Evolutionary conservation across 2,888 invertebrate genomes (phyloP), one percentile per base, ranked within the genome.

Genomic region (Helleia helle): DNA sequence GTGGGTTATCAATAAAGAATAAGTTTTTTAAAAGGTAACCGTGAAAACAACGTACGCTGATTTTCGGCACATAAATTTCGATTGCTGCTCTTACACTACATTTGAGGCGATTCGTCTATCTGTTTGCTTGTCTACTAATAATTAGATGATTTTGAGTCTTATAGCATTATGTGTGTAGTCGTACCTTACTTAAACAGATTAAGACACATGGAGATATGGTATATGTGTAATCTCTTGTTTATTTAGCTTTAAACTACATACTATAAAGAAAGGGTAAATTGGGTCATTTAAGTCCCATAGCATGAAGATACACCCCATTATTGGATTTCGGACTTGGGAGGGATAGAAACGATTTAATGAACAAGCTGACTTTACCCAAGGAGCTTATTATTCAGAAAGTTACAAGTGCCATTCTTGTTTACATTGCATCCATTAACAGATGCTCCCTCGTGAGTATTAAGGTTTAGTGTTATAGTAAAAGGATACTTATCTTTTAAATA

Each of bases 301-400:
- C 37, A 44, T 36, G 42, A 36, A 38, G 41, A 41, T 39, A 42
- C 36, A 44, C 27, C 31, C 40, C 46, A 42, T 43, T 43, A 40
- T 47, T 42, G 42, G 38, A 34, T 39, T 39, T 28, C 22, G 38
- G 26, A 36, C 28, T 36, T 36, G 22, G 22, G 31, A 24, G 22
- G 38, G 37, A 39, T 42, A 27, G 39, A 13, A 17, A 24, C 44
- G 30, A 40, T 45, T 27, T 36, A 42, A 38, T 26, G 25, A 34
- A 22, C 34, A 22, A 30, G 30, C 30, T 30, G 30, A 30, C 30
- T 30, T 15, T 9, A 30, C 15, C 30, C 30, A 30, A 30, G 15
- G 30, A 30, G 30, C 30, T 30, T 30, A 30, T 15, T 30, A 30
- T 30, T 30, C 30, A 15, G 30, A 15, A 30, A 30, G 14, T 15